Percentiles rank a stretch among this genome's conserved stretches.
phyloP scores from a whole-genome alignment of 2,797 vertebrate genomes.

The Rhodeus uyekii region DNA sequence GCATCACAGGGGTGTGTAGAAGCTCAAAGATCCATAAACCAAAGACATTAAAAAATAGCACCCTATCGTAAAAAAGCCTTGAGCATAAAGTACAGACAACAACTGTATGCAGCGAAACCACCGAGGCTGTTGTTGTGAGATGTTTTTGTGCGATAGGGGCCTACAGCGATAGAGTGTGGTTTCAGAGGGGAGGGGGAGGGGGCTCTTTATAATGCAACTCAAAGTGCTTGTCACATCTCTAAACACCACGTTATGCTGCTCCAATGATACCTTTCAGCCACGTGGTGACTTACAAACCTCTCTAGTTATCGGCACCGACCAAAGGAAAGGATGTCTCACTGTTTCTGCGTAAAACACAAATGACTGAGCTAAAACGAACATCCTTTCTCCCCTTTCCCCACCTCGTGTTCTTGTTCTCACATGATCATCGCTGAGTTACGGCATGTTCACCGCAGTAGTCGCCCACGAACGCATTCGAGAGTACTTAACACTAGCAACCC shows the following conservation, averaged over 20 bases:
- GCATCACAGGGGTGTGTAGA: background rate
- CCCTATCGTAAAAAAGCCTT: slow-evolving; percentile 25
- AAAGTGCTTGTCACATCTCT: slow-evolving; percentile 4
- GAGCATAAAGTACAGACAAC: slow-evolving; percentile 36
- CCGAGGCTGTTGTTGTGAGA: slow-evolving; percentile 70
- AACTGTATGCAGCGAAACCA: slow-evolving; percentile 64
- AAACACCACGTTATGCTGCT: background rate
- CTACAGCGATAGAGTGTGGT: slow-evolving; percentile 58
- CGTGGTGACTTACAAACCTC: background rate
- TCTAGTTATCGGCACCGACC: background rate
- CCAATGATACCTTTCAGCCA: background rate
- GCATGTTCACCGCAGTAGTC: slow-evolving; percentile 61
- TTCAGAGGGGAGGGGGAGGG: slow-evolving; percentile 49
- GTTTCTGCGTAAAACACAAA: slow-evolving; percentile 38
- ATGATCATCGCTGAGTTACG: slow-evolving; percentile 47
- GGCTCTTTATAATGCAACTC: slow-evolving; percentile 42
- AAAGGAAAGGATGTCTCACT: slow-evolving; percentile 46
- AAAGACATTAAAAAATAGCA: slow-evolving; percentile 53
- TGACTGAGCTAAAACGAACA: slow-evolving; percentile 46
- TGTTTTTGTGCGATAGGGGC: slow-evolving; percentile 64
- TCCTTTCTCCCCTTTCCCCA: slow-evolving; percentile 28
- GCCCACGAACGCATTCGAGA: slow-evolving; percentile 62
- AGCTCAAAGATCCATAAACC: slow-evolving; percentile 22
- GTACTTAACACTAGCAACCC: slow-evolving; percentile 33
- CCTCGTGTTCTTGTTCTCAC: slow-evolving; percentile 32